Conservation (phyloP, 2,797 vertebrate species). For the Masticophis lateralis region DNA sequence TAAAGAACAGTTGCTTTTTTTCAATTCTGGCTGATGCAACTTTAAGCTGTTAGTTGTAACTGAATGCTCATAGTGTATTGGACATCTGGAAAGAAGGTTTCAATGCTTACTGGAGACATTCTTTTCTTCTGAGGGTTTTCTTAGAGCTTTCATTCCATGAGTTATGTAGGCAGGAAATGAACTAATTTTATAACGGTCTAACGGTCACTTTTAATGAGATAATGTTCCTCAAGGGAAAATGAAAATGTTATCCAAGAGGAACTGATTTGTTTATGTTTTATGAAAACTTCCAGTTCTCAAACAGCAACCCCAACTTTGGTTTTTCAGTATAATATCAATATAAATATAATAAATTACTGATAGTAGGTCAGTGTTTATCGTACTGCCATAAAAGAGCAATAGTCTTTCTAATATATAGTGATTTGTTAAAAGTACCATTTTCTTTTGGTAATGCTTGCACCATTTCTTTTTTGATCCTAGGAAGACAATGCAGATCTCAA, state of each 20-base stretch:
- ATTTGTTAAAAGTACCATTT: neutral
- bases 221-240: conserved; percentile 6
- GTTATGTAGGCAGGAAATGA: neutral
- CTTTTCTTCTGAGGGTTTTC: neutral
- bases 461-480: conserved; percentile 58
- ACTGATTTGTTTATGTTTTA: neutral
- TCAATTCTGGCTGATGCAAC: neutral
- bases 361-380: neutral
- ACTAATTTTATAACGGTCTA: conserved; percentile 20
- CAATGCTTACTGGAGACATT: neutral
- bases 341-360: neutral
- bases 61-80: conserved; percentile 18
- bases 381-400: neutral
- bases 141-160: neutral
- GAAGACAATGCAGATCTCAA: conserved; percentile 96
- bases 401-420: neutral
- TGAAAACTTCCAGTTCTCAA: neutral
- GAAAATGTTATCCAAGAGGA: neutral
- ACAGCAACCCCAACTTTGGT: neutral
- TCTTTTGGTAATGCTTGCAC: neutral
- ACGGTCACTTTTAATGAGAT: conserved; percentile 24
- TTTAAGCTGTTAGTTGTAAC: rapidly evolving
- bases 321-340: neutral
- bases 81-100: conserved; percentile 28
- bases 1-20: conserved; percentile 20